phyloP scores from a whole-genome alignment of 2,888 invertebrate genomes.

The Pardosa pseudoannulata region DNA sequence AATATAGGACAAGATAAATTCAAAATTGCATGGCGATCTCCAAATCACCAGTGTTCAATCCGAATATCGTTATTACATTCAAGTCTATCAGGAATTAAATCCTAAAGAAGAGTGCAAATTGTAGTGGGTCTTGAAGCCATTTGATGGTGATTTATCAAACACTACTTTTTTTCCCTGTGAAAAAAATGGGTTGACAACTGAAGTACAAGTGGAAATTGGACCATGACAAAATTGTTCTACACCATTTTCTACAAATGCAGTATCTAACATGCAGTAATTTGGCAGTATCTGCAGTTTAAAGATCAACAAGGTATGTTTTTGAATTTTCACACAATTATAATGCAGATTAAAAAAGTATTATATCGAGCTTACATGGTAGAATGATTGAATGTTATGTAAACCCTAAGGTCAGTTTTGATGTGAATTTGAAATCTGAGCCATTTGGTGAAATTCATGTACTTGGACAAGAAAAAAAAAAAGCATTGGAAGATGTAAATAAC shows the following conservation, averaged over 20 bases:
- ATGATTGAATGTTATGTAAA: conserved; percentile 95
- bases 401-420: conserved; percentile 81
- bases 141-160: too few relatives aligned
- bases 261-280: conserved; percentile 94
- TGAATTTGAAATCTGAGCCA: conserved; percentile 81
- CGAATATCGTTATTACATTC: too few relatives aligned
- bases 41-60: too few relatives aligned
- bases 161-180: too few relatives aligned
- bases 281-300: conserved; percentile 87
- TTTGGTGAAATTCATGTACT: conserved; percentile 92
- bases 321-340: conserved; percentile 74
- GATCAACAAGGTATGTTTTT: conserved; percentile 85
- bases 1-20: too few relatives aligned
- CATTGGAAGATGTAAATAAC: conserved; percentile 86
- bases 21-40: too few relatives aligned
- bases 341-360: conserved; percentile 37
- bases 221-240: conserved; percentile 94
- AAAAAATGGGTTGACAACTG: too few relatives aligned
- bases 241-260: conserved; percentile 95
- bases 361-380: conserved; percentile 84
- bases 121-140: too few relatives aligned
- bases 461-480: conserved; percentile 83
- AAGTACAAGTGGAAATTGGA: conserved; percentile 49
- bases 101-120: too few relatives aligned
- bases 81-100: too few relatives aligned